These are phyloP conservation scores for Spermophilus dauricus DNA, from an alignment of 2,113 vertebrate genomes.

Conservation along the genomic window DNA sequence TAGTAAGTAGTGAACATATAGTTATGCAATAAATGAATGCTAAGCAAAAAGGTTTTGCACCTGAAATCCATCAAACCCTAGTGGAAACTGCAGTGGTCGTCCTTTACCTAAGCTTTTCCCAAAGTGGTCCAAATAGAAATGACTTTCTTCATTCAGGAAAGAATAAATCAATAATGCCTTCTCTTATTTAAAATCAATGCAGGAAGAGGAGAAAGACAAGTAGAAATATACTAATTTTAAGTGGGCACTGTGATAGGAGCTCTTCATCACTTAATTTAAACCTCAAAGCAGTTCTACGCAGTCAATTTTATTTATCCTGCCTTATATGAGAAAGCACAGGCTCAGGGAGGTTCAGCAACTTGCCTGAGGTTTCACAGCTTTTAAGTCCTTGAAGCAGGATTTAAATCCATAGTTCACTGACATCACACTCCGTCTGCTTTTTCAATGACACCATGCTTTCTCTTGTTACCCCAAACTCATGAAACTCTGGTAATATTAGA, in stretches of 20 bases:
- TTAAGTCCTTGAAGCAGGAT: not conserved
- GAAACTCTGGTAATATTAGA: not conserved
- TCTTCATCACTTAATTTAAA: not conserved
- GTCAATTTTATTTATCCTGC: not conserved
- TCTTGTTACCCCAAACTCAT: not conserved
- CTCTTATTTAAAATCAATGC: not conserved
- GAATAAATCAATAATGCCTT: not conserved
- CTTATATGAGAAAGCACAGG: not conserved
- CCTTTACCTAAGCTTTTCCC: not conserved
- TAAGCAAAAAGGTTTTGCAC: not conserved
- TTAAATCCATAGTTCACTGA: not conserved
- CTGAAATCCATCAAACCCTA: not conserved
- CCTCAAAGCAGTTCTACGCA: not conserved
- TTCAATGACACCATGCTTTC: fast-evolving
- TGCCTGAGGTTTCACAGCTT: not conserved
- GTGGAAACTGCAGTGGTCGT: not conserved
- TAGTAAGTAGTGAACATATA: not conserved
- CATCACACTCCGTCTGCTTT: not conserved
- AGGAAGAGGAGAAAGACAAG: not conserved
- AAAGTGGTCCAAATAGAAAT: not conserved
- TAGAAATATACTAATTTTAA: not conserved
- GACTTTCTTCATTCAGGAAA: not conserved
- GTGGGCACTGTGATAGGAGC: not conserved
- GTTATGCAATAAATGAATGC: not conserved
- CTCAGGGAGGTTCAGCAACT: not conserved